phyloP scores from a whole-genome alignment of 2,113 vertebrate genomes.

The Colinus virginianus region DNA sequence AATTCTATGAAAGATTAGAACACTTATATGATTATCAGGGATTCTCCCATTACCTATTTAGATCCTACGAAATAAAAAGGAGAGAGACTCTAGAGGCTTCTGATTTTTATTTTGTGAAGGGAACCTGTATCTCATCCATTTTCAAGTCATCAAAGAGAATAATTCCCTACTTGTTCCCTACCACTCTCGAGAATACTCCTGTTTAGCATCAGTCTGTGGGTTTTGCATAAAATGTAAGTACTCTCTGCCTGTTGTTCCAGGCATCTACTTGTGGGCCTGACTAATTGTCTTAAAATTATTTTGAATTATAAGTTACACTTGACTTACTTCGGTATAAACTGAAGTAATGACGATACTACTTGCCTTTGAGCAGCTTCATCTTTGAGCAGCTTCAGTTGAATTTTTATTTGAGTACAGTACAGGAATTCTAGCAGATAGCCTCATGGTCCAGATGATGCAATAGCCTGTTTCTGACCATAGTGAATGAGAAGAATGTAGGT shows the following conservation, averaged over 20 bases:
- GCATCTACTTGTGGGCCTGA: not conserved
- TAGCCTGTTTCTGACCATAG: not conserved
- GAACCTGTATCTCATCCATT: not conserved
- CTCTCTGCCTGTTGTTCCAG: not conserved
- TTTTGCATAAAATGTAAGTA: not conserved
- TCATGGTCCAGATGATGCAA: not conserved
- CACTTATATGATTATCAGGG: not conserved
- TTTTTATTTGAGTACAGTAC: not conserved
- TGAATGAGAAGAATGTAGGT: not conserved
- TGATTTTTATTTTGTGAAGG: not conserved
- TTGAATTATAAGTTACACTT: not conserved
- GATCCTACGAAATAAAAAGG: not conserved
- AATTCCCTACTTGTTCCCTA: not conserved
- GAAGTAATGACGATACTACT: not conserved
- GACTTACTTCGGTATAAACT: not conserved
- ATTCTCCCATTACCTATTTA: not conserved
- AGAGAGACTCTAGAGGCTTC: not conserved
- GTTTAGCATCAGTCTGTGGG: too few relatives aligned
- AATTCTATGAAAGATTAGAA: not conserved
- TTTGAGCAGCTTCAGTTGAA: not conserved
- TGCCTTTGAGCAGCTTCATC: not conserved
- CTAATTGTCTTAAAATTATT: not conserved
- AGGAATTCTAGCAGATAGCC: not conserved
- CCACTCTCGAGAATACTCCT: not conserved
- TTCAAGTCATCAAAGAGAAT: not conserved